A percentile compares a stretch with the other conserved stretches of the same genome.
phyloP scores from a whole-genome alignment of 2,797 vertebrate genomes.

The Malacoraja senta region DNA sequence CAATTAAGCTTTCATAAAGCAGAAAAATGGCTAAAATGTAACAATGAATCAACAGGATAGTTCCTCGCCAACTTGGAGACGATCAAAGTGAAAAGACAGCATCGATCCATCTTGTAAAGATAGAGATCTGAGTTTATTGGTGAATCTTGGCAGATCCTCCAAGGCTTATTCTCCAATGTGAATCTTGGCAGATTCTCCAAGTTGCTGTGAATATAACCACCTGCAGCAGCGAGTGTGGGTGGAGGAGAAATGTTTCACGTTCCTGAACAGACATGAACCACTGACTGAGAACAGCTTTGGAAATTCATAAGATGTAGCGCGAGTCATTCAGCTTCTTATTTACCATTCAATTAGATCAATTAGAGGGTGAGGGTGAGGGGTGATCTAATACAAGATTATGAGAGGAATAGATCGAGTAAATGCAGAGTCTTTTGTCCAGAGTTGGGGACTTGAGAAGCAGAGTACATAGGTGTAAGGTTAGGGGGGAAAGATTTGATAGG shows the following conservation, averaged over 20 bases:
- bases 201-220: background rate
- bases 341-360: background rate
- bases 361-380: background rate
- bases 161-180: background rate
- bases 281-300: background rate
- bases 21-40: background rate
- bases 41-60: background rate
- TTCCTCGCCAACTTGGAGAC: background rate
- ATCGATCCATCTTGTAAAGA: background rate
- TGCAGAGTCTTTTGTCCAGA: too few species aligned
- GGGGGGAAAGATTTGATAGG: too few species aligned
- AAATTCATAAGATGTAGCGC: background rate
- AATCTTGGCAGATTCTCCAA: background rate
- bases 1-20: background rate
- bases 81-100: background rate
- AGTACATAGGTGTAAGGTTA: too few species aligned
- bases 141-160: background rate
- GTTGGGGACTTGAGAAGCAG: too few species aligned
- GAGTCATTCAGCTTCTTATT: background rate
- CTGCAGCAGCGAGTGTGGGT: background rate
- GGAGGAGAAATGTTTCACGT: background rate
- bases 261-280: background rate
- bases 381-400: background rate
- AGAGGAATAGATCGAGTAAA: too few species aligned
- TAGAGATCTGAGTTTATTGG: background rate